phyloP scores from a whole-genome alignment of 2,888 invertebrate genomes.

The Furcula furcula region DNA sequence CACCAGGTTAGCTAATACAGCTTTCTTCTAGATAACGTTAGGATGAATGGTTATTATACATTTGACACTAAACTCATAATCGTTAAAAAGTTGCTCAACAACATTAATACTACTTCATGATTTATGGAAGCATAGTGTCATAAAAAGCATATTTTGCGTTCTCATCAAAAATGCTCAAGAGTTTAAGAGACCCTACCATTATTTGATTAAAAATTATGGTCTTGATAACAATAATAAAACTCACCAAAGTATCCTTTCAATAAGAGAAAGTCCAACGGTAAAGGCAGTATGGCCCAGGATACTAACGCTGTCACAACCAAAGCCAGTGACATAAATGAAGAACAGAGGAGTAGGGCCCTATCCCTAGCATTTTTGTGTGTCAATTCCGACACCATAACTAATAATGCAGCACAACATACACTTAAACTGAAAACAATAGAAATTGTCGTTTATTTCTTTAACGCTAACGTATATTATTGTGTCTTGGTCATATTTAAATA shows the following conservation, averaged over 20 bases:
- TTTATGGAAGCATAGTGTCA: too few species aligned
- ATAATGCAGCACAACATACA: constrained; percentile 39
- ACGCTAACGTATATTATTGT: too few species aligned
- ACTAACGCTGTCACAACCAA: constrained; percentile 36
- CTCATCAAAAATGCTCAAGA: not conserved
- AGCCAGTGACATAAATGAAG: constrained; percentile 40
- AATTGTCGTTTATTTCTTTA: too few species aligned
- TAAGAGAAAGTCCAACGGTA: constrained; percentile 31
- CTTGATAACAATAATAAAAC: constrained; percentile 3
- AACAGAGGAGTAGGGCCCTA: constrained; percentile 35
- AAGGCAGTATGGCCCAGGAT: constrained; percentile 45
- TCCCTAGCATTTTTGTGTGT: constrained; percentile 43
- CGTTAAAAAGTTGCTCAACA: not conserved
- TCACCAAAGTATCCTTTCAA: constrained; percentile 46
- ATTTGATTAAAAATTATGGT: not conserved
- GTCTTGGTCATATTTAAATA: too few species aligned
- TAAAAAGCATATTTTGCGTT: not conserved
- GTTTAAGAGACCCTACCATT: not conserved
- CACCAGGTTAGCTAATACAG: too few species aligned
- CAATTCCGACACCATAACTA: constrained; percentile 46
- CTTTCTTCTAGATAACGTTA: too few species aligned
- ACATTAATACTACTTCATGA: not conserved
- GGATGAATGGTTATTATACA: too few species aligned
- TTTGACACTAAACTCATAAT: too few species aligned
- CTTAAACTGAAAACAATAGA: constrained; percentile 40